Evolutionary conservation across 2,113 vertebrate species (phyloP).

Genomic region (Hippolais icterina): DNA sequence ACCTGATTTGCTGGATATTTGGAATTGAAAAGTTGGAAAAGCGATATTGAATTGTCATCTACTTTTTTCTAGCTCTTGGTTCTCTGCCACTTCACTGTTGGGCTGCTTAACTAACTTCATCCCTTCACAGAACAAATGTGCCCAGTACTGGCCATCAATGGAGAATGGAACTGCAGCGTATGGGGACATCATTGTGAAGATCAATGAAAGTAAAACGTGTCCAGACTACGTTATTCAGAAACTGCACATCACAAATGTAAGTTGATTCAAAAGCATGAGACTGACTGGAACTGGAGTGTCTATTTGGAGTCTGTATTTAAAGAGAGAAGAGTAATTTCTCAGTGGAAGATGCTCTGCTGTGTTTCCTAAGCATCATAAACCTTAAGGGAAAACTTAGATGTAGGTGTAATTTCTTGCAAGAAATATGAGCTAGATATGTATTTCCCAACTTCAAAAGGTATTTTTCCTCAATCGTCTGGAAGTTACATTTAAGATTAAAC

Average conservation of each 20-base stretch:
- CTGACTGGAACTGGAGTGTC: not conserved
- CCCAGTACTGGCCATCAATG: slow-evolving; percentile 90
- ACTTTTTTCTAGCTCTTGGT: not conserved
- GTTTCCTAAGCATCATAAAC: not conserved
- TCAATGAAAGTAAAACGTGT: slow-evolving; percentile 79
- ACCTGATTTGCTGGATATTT: not conserved
- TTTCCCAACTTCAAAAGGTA: not conserved
- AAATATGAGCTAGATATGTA: not conserved
- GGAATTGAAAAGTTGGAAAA: not conserved
- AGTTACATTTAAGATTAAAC: not conserved
- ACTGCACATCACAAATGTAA: slow-evolving; percentile 84
- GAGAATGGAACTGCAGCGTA: slow-evolving; percentile 77
- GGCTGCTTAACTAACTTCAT: not conserved
- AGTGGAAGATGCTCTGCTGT: not conserved
- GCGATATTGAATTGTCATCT: not conserved
- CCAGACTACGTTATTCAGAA: slow-evolving; percentile 92
- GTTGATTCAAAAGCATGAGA: slow-evolving; percentile 18
- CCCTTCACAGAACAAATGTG: slow-evolving; percentile 86
- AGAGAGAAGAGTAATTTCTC: not conserved
- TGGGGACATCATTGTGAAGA: slow-evolving; percentile 86
- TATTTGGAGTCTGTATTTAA: not conserved
- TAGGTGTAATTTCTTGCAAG: not conserved
- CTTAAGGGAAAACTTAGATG: not conserved
- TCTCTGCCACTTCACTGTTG: not conserved
- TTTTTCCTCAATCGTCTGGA: not conserved